Conservation (phyloP, 2,888 invertebrate species). For the Heliothis peltigera region DNA sequence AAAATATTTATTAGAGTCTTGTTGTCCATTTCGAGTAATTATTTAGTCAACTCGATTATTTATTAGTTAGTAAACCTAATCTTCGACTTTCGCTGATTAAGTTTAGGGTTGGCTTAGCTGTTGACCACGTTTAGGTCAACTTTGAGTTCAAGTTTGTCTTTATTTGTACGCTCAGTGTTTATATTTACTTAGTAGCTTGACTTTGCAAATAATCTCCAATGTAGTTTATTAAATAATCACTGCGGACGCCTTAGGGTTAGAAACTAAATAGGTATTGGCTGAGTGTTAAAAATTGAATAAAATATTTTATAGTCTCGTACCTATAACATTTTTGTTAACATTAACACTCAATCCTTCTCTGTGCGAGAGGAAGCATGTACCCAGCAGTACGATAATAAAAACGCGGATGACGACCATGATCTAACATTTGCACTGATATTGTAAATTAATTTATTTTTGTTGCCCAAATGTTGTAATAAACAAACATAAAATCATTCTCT, state of each 20-base stretch:
- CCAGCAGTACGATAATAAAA: too few relatives aligned
- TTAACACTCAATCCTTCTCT: too few relatives aligned
- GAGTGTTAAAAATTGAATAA: neutral
- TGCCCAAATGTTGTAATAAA: too few relatives aligned
- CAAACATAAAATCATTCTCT: too few relatives aligned
- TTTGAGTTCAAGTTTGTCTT: conserved; percentile 22
- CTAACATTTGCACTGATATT: too few relatives aligned
- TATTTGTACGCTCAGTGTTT: conserved; percentile 15
- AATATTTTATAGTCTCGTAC: too few relatives aligned
- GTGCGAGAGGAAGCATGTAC: too few relatives aligned
- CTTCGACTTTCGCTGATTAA: conserved; percentile 27
- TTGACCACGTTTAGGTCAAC: conserved; percentile 9
- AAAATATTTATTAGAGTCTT: conserved; percentile 20
- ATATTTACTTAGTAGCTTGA: conserved; percentile 15
- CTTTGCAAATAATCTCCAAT: conserved; percentile 4
- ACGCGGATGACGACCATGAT: too few relatives aligned
- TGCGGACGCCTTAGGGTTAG: neutral
- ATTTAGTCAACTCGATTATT: conserved; percentile 12
- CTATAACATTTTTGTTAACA: too few relatives aligned
- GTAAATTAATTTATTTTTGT: too few relatives aligned
- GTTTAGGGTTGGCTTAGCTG: conserved; percentile 10
- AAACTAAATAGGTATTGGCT: neutral
- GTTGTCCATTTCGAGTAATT: neutral
- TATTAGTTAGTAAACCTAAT: conserved; percentile 33
- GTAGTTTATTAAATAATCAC: neutral